Evolutionary conservation across 2,888 invertebrate species (phyloP).

Genomic region (Drosophila cognata): DNA sequence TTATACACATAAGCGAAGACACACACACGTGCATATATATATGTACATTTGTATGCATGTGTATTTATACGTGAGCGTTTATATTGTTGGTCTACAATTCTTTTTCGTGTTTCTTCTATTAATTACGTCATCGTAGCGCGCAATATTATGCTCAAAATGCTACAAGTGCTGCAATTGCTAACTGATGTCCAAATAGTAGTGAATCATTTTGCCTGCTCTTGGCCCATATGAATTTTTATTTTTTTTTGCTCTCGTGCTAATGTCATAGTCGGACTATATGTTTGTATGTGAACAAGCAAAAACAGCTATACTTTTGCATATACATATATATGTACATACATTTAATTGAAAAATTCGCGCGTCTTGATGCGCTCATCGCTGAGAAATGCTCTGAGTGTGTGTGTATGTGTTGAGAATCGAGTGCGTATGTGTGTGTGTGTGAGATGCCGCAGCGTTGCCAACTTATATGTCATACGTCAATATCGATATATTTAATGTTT

Average conservation of each 20-base stretch:
- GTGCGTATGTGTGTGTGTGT: constrained; percentile 22
- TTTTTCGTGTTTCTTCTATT: constrained; percentile 63
- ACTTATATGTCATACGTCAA: constrained; percentile 77
- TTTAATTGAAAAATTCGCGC: constrained; percentile 79
- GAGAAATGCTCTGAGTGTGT: constrained; percentile 63
- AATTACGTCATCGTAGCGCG: constrained; percentile 76
- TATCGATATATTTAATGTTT: constrained; percentile 68
- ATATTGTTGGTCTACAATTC: constrained; percentile 50
- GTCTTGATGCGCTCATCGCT: constrained; percentile 83
- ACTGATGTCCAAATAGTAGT: constrained; percentile 55
- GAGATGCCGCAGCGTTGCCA: constrained; percentile 68
- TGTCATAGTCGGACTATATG: constrained; percentile 52
- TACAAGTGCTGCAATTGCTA: constrained; percentile 60
- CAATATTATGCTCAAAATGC: constrained; percentile 60
- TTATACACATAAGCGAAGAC: constrained; percentile 21
- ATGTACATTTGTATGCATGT: constrained; percentile 9
- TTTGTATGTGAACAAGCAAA: constrained; percentile 17
- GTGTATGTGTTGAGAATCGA: constrained; percentile 23
- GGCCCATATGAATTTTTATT: constrained; percentile 61
- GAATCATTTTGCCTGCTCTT: constrained; percentile 75
- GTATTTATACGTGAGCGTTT: constrained; percentile 28
- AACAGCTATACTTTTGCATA: constrained; percentile 28
- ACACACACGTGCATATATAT: not conserved
- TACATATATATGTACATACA: constrained; percentile 27
- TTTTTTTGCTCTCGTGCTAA: constrained; percentile 33